These are phyloP conservation scores for Prionailurus bengalensis DNA, from an alignment of 2,113 vertebrate genomes.

Conservation along the genomic window DNA sequence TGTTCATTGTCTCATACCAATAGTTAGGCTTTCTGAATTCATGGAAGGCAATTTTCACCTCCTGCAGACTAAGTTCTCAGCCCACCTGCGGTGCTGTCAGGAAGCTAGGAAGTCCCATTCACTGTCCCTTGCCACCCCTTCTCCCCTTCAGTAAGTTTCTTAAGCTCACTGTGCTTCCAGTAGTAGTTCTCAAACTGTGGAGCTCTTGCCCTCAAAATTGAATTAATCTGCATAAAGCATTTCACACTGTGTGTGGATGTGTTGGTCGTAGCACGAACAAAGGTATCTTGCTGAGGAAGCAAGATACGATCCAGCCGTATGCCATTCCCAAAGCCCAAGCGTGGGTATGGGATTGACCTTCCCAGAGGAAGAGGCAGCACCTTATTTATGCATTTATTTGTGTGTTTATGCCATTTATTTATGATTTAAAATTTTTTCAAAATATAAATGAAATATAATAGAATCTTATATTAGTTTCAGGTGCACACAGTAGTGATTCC, in stretches of 20 bases:
- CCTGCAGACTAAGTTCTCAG: neutral
- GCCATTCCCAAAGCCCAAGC: neutral
- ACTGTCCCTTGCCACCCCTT: neutral
- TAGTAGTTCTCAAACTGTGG: neutral
- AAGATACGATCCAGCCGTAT: neutral
- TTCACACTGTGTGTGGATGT: neutral
- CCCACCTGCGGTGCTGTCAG: neutral
- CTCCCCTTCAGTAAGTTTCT: neutral
- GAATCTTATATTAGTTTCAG: neutral
- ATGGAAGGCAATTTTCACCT: neutral
- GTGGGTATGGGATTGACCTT: neutral
- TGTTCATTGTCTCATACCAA: neutral
- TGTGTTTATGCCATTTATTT: neutral
- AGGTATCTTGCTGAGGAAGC: neutral
- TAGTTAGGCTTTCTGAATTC: neutral
- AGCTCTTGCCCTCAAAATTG: neutral
- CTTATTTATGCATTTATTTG: neutral
- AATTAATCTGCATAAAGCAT: neutral
- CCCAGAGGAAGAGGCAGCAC: neutral
- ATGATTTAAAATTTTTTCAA: neutral
- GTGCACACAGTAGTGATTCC: neutral
- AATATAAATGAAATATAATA: neutral
- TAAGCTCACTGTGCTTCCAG: neutral
- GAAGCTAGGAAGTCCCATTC: neutral
- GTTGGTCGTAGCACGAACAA: neutral